Percentiles rank a stretch among this genome's conserved stretches.
These are phyloP conservation scores for Marasmarcha lunaedactyla DNA, from an alignment of 2,888 invertebrate genomes.

Conservation along the genomic window DNA sequence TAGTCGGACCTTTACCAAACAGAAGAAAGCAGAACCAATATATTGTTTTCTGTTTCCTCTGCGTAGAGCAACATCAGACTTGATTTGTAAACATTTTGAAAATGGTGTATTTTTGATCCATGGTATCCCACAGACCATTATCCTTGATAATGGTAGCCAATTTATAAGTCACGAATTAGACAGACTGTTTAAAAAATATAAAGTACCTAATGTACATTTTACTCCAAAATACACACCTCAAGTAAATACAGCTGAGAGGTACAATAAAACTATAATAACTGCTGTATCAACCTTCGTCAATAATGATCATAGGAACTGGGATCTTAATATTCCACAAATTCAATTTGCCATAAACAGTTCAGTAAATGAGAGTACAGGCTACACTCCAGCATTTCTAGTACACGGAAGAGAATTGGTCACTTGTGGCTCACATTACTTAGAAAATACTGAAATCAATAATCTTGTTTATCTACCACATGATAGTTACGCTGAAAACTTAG, in stretches of 20 bases:
- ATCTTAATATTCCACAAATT: constrained; percentile 12
- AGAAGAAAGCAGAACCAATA: constrained; percentile 14
- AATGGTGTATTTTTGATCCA: constrained; percentile 5
- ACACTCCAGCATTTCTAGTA: constrained; percentile 7
- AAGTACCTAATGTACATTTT: constrained; percentile 2
- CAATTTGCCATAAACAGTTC: constrained; percentile 18
- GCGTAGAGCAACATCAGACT: constrained; percentile 11
- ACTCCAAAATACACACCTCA: constrained; percentile 4
- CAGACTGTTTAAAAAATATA: constrained; percentile 4
- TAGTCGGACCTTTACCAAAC: constrained; percentile 17
- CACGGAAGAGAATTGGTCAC: constrained; percentile 9
- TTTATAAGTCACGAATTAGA: constrained; percentile 2
- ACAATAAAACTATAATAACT: constrained; percentile 15
- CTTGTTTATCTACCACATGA: constrained; percentile 8
- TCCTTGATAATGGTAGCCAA: constrained; percentile 4
- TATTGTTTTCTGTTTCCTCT: constrained; percentile 16
- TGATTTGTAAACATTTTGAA: constrained; percentile 8
- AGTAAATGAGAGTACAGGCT: constrained; percentile 16
- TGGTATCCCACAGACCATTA: constrained; percentile 4
- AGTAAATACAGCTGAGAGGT: constrained; percentile 1
- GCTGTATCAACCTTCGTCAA: constrained; percentile 14
- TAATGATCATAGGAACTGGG: constrained; percentile 18
- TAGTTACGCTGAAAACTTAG: constrained; percentile 8
- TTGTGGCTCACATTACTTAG: constrained; percentile 9
- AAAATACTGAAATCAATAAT: not conserved